Evolutionary conservation across 2,888 invertebrate species (phyloP), one percentile per base, ranked within the genome.

Genomic region (Helleia helle): DNA sequence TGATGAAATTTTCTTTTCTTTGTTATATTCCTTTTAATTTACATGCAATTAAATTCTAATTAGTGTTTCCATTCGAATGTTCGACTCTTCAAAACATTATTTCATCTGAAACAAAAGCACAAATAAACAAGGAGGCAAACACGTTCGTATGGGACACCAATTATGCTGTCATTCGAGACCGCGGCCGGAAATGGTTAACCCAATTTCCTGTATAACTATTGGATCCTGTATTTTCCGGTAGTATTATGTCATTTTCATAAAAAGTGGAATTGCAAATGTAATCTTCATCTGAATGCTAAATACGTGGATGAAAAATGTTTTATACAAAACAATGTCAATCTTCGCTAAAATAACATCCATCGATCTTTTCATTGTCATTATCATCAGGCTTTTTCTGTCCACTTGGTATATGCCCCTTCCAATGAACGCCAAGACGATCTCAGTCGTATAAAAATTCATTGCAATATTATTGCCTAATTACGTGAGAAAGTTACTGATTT

Each of bases 121-220:
- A 22, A 22, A 31, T n/a, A 31, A 18, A 34, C 34, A 22, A 22
- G 18, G 18, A 18, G 17, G 17, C 31, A 31, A 31, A 31, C 31
- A 31, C 18, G 27, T 41, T 27, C 28, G 29, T n/a, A n/a, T 28
- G 17, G 22, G 18, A 31, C 25, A 24, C 47, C 38, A 48, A 51
- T 52, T 49, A 49, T 46, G 45, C 46, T 43, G 46, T 40, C 41
- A 48, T 44, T 41, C 27, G 42, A 43, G 44, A 44, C 39, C 41
- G 39, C 42, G 36, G 41, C 36, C 17, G 30, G 38, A 31, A 22
- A 17, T 27, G 40, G 38, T 43, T 48, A 46, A 41, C 41, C 38
- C 44, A 44, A 50, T 44, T 50, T 46, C 46, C 42, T 8, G 39
- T 40, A 31, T 40, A 31, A 11, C 24, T 40, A 40, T 30, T 31